Percentiles rank a stretch among this genome's conserved stretches.
These are phyloP conservation scores for Eutolmus rufibarbis DNA, from an alignment of 2,888 invertebrate genomes.

Conservation along the genomic window DNA sequence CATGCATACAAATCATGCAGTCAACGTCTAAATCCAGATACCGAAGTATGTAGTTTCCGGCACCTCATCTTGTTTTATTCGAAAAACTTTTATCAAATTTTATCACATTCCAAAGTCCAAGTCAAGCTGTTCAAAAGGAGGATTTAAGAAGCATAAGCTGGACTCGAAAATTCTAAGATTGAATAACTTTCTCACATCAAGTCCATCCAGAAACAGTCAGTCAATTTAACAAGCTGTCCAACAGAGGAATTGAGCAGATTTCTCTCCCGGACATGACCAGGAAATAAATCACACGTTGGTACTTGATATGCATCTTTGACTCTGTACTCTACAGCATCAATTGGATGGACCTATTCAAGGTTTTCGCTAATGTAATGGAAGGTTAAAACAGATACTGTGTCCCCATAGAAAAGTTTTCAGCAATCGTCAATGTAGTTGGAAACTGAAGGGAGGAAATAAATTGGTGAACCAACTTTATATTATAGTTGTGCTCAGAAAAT, in stretches of 20 bases:
- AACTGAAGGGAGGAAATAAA: background rate
- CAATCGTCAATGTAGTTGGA: background rate
- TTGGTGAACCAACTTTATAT: background rate
- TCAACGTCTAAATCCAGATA: background rate
- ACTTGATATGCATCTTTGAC: background rate
- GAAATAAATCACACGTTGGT: background rate
- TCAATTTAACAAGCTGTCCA: background rate
- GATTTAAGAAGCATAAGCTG: background rate
- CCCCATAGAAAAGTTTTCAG: background rate
- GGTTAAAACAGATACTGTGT: background rate
- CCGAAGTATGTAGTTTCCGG: background rate
- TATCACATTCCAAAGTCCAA: background rate
- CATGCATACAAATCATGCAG: background rate
- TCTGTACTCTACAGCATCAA: background rate
- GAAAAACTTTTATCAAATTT: background rate
- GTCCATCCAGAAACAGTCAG: background rate
- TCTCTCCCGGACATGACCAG: background rate
- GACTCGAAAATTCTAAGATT: background rate
- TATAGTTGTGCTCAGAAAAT: background rate
- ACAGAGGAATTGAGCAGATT: background rate
- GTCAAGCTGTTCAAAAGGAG: background rate
- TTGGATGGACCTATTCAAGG: background rate
- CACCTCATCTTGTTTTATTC: background rate
- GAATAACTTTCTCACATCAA: background rate
- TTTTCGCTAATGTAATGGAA: background rate